phyloP scores from a whole-genome alignment of 1,140 invertebrate species.

The Leptopilina boulardi region DNA sequence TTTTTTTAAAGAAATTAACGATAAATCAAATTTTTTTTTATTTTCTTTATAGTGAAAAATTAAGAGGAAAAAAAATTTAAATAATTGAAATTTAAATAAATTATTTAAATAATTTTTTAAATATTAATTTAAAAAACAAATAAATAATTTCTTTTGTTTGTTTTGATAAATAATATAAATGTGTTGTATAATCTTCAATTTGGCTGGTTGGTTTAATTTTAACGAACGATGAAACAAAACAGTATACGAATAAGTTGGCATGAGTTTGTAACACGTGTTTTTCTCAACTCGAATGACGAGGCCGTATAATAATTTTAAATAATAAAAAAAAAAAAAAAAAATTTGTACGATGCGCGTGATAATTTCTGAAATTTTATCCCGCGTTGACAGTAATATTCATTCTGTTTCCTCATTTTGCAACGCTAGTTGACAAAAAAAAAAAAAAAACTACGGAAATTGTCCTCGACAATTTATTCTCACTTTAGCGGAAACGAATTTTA shows the following conservation, averaged over 20 bases:
- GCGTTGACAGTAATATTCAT: neutral
- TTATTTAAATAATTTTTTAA: no score
- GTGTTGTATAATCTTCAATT: constrained; percentile 1
- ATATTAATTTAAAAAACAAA: neutral
- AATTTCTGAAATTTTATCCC: neutral
- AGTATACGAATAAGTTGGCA: neutral
- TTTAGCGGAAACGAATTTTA: neutral
- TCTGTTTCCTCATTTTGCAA: neutral
- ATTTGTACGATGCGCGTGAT: neutral
- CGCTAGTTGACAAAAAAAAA: neutral
- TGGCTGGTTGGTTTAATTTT: constrained; percentile 9
- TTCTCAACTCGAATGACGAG: neutral
- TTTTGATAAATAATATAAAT: neutral
- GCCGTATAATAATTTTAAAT: neutral
- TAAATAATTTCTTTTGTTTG: neutral
- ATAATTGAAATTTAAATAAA: no score
- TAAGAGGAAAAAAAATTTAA: no score
- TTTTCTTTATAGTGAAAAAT: no score
- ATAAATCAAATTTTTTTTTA: no score
- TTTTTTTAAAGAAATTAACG: no score
- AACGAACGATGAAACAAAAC: neutral
- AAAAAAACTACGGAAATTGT: neutral
- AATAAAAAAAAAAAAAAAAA: neutral
- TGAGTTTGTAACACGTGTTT: constrained; percentile 7
- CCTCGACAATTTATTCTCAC: neutral